Evolutionary conservation across 2,888 invertebrate genomes (phyloP), one percentile per base, ranked within the genome.

Genomic region (Dascillus cervinus): DNA sequence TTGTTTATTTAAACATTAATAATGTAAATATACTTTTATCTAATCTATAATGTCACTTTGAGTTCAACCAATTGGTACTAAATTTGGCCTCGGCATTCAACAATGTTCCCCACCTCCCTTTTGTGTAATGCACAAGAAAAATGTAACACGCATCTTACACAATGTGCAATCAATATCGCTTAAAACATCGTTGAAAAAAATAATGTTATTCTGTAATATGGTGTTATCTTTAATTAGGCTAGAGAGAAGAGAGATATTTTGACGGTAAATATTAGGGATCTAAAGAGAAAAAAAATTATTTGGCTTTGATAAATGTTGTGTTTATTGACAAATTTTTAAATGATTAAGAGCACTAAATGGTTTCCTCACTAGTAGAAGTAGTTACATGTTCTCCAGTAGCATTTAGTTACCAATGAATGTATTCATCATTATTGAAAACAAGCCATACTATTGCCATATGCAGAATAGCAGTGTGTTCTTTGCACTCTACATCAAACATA

Each of bases 381-480:
- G 46, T 44, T 46, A 42, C 41, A 44, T 48, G 48, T 48, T 45
- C 43, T 46, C 41, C 41, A 35, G 45, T 48, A 47, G 45, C 29
- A 6, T 47, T 47, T 47, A 49, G 46, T 49, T 49, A 39, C 39
- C 38, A n/a, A 34, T 42, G 36, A 32, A 28, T 32, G 32, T 41
- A 39, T n/a, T n/a, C n/a, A n/a, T n/a, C n/a, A n/a, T n/a, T n/a
- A n/a, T n/a, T n/a, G n/a, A n/a, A n/a, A n/a, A 43, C 35, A 46
- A 46, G 54, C 54, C 55, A 55, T 55, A 49, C 49, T 53, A 47
- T 56, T 55, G 56, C 56, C 56, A 56, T 56, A 56, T 50, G 47
- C 45, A 46, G 45, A 49, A 50, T 47, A 48, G 46, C 45, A 51
- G 34, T 6, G 8, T 17, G 17, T 17, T 6, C 4, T 17, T 17